Conservation (phyloP, 2,888 invertebrate genomes). For the Troides oblongomaculatus region DNA sequence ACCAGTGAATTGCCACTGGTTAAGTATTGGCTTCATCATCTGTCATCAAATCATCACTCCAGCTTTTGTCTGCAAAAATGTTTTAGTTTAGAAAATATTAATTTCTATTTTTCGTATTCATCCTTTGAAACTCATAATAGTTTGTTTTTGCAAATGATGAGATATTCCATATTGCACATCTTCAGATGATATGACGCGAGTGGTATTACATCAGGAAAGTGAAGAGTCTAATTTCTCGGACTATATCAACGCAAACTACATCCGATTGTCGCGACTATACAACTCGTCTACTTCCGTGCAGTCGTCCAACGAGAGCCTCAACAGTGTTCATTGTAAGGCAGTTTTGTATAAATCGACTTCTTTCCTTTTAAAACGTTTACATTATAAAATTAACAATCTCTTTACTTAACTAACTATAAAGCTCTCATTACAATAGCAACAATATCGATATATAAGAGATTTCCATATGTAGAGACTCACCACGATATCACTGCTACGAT, state of each 20-base stretch:
- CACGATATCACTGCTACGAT: no score
- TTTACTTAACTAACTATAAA: no score
- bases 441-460: no score
- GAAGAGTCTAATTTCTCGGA: constrained; percentile 84
- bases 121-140: background rate
- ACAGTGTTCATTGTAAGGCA: constrained; percentile 61
- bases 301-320: constrained; percentile 62
- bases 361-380: no score
- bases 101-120: background rate
- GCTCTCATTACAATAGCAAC: no score
- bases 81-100: no score
- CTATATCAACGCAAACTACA: constrained; percentile 98
- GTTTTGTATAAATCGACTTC: background rate
- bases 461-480: no score
- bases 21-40: no score
- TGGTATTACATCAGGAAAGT: constrained; percentile 84
- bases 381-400: no score
- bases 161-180: background rate
- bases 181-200: constrained; percentile 93
- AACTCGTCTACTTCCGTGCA: constrained; percentile 54
- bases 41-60: no score
- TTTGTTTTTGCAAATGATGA: background rate
- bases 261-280: constrained; percentile 75
- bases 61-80: no score
- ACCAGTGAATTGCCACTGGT: no score